A percentile compares a stretch with the other conserved stretches of the same genome.
These are phyloP conservation scores for Masticophis lateralis DNA, from an alignment of 2,797 vertebrate species.

Conservation along the genomic window DNA sequence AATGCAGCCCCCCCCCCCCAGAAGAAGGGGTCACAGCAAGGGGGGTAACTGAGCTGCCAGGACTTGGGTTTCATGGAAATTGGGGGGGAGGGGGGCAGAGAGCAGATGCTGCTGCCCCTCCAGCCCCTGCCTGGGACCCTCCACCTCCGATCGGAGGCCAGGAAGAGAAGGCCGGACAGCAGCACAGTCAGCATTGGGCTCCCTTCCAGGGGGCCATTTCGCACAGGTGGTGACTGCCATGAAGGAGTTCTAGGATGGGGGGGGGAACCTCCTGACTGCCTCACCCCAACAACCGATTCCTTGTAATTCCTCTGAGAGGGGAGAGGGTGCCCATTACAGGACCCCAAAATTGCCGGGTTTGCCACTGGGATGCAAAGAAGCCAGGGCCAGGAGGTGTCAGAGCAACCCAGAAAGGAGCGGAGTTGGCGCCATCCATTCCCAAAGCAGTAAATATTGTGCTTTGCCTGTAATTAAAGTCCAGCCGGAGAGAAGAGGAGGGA, in stretches of 20 bases:
- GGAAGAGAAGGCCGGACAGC: neutral
- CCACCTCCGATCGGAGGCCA: neutral
- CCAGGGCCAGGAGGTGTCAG: neutral
- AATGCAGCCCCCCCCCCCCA: neutral
- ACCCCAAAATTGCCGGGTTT: too few species aligned
- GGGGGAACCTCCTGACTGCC: neutral
- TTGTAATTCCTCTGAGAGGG: neutral
- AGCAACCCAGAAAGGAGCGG: neutral
- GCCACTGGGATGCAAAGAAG: too few species aligned
- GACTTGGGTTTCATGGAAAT: constrained; percentile 4
- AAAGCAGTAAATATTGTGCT: neutral
- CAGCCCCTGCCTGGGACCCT: neutral
- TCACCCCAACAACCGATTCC: neutral
- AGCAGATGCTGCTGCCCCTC: neutral
- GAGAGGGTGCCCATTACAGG: neutral
- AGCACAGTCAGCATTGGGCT: rapidly evolving
- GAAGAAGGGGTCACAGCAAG: neutral
- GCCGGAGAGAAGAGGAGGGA: neutral
- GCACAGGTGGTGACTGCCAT: neutral
- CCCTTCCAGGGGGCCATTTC: neutral
- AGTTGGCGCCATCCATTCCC: neutral
- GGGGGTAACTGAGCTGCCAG: neutral
- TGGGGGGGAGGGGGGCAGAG: neutral
- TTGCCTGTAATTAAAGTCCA: neutral
- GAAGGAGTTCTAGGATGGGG: neutral